Percentiles rank a stretch among this genome's conserved stretches.
phyloP scores from a whole-genome alignment of 2,888 invertebrate species.

The Halictus quadricinctus region DNA sequence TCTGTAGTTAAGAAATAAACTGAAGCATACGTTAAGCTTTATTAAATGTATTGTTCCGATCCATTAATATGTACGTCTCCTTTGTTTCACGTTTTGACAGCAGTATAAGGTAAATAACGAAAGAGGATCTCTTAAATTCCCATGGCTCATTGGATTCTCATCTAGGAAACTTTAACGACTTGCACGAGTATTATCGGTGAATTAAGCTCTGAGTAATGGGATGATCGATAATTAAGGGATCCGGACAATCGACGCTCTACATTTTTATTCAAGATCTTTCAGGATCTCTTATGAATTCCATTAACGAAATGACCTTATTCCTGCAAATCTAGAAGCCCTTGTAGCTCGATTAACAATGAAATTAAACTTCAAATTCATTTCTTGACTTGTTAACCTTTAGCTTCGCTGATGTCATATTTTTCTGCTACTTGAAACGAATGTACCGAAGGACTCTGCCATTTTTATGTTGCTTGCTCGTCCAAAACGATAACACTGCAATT shows the following conservation, averaged over 20 bases:
- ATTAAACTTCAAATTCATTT: background rate
- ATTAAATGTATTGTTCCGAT: background rate
- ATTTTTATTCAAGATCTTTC: background rate
- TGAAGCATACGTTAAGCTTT: no score
- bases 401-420: background rate
- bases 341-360: background rate
- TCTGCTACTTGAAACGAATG: background rate
- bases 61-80: no score
- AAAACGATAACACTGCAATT: background rate
- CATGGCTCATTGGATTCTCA: background rate
- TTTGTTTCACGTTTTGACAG: background rate
- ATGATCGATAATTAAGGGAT: background rate
- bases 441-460: background rate
- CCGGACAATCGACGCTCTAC: background rate
- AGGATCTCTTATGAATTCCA: background rate
- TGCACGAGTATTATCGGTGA: conserved; percentile 2
- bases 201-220: background rate
- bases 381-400: background rate
- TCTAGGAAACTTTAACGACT: background rate
- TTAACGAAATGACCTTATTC: background rate
- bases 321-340: background rate
- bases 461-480: background rate
- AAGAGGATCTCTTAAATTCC: background rate
- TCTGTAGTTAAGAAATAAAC: background rate
- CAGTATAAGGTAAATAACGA: background rate